phyloP scores from a whole-genome alignment of 2,797 vertebrate genomes.

The Agapornis canus region DNA sequence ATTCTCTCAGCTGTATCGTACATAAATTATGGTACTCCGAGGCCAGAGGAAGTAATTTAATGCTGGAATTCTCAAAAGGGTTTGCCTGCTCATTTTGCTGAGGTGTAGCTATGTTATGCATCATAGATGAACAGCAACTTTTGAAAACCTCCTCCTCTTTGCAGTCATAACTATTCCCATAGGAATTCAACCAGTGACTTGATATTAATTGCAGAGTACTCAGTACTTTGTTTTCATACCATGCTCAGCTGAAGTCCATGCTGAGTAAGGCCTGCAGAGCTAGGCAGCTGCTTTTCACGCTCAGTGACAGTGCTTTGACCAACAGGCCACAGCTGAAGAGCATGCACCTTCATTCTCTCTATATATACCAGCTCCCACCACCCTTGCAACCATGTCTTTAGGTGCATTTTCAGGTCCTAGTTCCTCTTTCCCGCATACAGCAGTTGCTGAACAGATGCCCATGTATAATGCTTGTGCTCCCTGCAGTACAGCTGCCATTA shows the following conservation, averaged over 20 bases:
- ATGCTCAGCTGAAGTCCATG: background rate
- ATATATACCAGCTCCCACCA: background rate
- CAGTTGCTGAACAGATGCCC: background rate
- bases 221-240: background rate
- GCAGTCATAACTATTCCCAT: background rate
- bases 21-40: conserved; percentile 28
- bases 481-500: too few relatives aligned
- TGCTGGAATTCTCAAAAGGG: conserved; percentile 16
- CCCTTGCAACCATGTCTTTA: background rate
- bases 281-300: background rate
- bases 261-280: background rate
- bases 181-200: background rate
- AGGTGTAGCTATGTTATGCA: background rate
- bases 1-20: conserved; percentile 5
- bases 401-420: rapidly evolving
- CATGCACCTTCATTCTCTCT: background rate
- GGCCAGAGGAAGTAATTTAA: conserved; percentile 45
- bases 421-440: rapidly evolving
- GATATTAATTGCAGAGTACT: background rate
- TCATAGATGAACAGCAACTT: background rate
- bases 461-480: rapidly evolving
- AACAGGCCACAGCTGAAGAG: background rate
- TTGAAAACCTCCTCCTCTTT: background rate
- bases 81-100: background rate
- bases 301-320: background rate